Percentiles rank a stretch among this genome's conserved stretches.
These are phyloP conservation scores for Liasis olivaceus DNA, from an alignment of 2,797 vertebrate species.

Conservation along the genomic window DNA sequence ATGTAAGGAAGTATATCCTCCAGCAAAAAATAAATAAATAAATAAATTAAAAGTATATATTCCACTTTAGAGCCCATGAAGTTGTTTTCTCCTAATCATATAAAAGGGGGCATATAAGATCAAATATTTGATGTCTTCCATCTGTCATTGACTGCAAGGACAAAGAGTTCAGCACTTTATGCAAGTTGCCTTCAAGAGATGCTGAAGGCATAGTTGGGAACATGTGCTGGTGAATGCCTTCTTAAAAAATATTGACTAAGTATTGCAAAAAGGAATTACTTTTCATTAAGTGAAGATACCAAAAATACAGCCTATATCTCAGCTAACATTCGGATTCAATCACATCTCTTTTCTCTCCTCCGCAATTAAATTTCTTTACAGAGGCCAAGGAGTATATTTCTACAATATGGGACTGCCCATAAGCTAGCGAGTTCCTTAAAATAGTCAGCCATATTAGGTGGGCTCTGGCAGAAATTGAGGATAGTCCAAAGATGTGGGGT, in stretches of 20 bases:
- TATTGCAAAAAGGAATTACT: background rate
- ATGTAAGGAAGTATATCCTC: too few species aligned
- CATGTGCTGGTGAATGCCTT: background rate
- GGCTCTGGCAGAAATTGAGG: background rate
- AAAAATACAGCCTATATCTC: background rate
- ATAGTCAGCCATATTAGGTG: background rate
- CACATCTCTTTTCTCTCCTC: background rate
- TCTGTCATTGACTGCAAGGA: too few species aligned
- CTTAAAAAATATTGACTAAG: background rate
- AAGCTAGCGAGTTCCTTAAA: background rate
- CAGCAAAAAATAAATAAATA: too few species aligned
- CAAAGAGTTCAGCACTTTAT: background rate
- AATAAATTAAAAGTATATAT: too few species aligned
- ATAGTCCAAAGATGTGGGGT: background rate
- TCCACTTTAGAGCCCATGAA: too few species aligned
- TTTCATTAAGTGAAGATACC: background rate
- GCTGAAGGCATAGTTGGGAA: background rate
- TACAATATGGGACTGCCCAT: background rate
- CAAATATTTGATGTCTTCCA: too few species aligned
- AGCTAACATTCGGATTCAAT: background rate
- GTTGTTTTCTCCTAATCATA: too few species aligned
- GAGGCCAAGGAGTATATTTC: background rate
- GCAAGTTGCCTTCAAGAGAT: background rate
- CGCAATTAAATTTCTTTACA: background rate
- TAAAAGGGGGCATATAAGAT: too few species aligned